A percentile compares a stretch with the other conserved stretches of the same genome.
Conservation (phyloP, 2,113 vertebrate genomes). For the Pica pica region DNA sequence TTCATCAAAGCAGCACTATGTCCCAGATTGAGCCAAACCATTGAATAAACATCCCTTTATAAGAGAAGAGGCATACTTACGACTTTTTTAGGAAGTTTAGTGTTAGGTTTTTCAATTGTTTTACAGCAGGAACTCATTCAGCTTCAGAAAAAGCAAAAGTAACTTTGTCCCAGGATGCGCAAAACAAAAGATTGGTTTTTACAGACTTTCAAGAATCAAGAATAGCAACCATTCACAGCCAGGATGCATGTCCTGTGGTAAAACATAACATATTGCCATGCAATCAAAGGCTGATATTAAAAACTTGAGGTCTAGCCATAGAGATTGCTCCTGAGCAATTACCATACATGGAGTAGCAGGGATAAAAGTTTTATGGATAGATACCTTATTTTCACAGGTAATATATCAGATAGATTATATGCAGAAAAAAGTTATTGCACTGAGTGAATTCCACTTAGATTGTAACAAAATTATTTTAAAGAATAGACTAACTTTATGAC, state of each 20-base stretch:
- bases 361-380: not conserved
- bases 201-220: not conserved
- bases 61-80: slow-evolving; percentile 45
- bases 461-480: not conserved
- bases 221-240: not conserved
- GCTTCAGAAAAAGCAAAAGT: not conserved
- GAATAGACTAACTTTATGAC: not conserved
- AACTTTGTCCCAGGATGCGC: not conserved
- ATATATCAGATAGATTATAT: not conserved
- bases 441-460: not conserved
- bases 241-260: not conserved
- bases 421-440: not conserved
- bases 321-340: not conserved
- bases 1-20: slow-evolving; percentile 84
- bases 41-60: slow-evolving; percentile 88
- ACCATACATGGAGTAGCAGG: not conserved
- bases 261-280: not conserved
- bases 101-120: not conserved
- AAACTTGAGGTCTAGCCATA: not conserved
- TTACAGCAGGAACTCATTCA: not conserved
- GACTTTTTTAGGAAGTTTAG: not conserved
- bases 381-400: not conserved
- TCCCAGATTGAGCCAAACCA: slow-evolving; percentile 81
- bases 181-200: not conserved
- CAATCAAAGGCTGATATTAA: not conserved